A percentile compares a stretch with the other conserved stretches of the same genome.
These are phyloP conservation scores for Limanda limanda DNA, from an alignment of 2,113 vertebrate species.

Conservation along the genomic window DNA sequence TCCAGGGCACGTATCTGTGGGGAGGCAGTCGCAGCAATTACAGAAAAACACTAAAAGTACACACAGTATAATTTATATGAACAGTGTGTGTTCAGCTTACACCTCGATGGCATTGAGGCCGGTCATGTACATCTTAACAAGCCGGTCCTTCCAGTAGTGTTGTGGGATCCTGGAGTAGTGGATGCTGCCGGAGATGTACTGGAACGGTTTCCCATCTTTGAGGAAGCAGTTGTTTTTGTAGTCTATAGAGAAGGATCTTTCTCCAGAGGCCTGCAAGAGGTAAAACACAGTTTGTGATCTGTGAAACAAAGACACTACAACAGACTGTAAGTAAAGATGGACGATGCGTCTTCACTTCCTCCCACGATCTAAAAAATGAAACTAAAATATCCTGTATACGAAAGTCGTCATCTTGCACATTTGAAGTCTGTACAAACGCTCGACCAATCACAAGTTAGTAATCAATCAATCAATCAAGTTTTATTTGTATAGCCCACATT, in stretches of 20 bases:
- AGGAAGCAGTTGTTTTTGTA: constrained; percentile 85
- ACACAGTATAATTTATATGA: neutral
- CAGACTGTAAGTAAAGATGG: too few species aligned
- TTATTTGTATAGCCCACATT: too few species aligned
- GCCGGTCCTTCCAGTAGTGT: constrained; percentile 92
- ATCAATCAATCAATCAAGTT: too few species aligned
- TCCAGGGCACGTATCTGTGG: constrained; percentile 95
- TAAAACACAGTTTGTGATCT: neutral
- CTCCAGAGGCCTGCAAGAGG: constrained; percentile 64
- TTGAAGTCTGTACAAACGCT: too few species aligned
- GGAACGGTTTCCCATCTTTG: constrained; percentile 89
- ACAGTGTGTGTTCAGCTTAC: constrained; percentile 79
- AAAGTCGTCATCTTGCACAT: too few species aligned
- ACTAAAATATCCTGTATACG: too few species aligned
- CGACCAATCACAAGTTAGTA: too few species aligned
- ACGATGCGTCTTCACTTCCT: too few species aligned
- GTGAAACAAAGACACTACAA: neutral
- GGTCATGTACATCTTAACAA: constrained; percentile 93
- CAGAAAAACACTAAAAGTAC: neutral
- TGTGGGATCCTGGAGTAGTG: constrained; percentile 92
- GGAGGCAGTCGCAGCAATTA: neutral
- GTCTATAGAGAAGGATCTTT: constrained; percentile 88
- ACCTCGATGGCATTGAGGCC: constrained; percentile 92
- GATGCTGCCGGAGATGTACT: constrained; percentile 93
- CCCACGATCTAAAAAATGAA: too few species aligned